Base-by-base conservation (phyloP, 2,113 vertebrate genomes). In the Rhinogobius similis region DNA sequence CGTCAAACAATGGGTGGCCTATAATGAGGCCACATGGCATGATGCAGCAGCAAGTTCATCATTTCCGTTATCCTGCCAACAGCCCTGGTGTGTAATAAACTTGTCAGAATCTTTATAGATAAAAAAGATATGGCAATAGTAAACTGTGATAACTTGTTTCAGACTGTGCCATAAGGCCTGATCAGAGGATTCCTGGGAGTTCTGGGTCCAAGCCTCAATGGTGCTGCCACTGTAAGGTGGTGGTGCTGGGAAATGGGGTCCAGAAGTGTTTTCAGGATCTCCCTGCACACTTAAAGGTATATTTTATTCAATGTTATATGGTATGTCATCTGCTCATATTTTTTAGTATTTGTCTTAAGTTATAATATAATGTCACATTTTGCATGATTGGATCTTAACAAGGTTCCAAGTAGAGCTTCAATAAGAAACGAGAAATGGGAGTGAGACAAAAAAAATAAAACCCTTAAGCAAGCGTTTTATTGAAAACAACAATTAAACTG, bases 171-270 rank as follows among this genome's bases (percentile, higher is more conserved):
- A 84, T 73, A 73, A 94, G 93, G 87, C 94, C 92, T 64, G 82
- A 90, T 58, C 92, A 89, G 20, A 90, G 83, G 3, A 24, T 71
- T 4, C 76, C 86, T 8, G 94, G 90, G 52, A 85, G 91, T 73
- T 81, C 93, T 1, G 93, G 90, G 0, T 76, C 93, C 76, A 94
- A 94, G 74, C 94, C 95, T 12, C 95, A 95, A 4, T 98, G 97
- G 97, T 99, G 97, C 79, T 96, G 94, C 72, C 93, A 99, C 75
- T 99, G 97, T 87, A 97, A 96, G 76, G 96, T 99, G 39, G 97
- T 99, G 23, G 93, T 99, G 76, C 93, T 99, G 67, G 97, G 97
- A 24, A 95, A 94, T 26, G 96, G 96, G 0, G 97, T 99, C 32
- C 91, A 94, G 67, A 98, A 96, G 79, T 90, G 94, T 20, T 84